Base-by-base conservation (phyloP, 2,797 vertebrate species). In the Smutsia temminckii region DNA sequence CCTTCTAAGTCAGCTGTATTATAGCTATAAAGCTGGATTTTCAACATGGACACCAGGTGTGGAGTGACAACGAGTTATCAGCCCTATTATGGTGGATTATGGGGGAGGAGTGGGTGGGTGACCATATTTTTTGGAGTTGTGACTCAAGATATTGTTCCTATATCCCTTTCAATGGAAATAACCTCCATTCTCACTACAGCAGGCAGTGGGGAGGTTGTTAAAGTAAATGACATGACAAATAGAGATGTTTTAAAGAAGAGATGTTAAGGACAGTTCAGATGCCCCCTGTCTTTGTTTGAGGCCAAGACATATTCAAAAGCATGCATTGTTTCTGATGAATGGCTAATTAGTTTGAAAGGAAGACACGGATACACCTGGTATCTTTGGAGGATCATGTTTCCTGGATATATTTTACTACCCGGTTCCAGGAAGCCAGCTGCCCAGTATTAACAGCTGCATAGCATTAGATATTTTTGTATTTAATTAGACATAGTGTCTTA, bases 381-480 rank as follows among this genome's bases (percentile, higher is more conserved):
- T 94, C 51, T 84, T 74, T 89, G 8, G 53, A 49, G 18, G 18
- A 71, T 86, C 42, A 32, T 14, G 40, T 95, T 95, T 95, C 51
- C 81, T 88, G 72, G 32, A 51, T 75, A 16, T 66, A 66, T 85
- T 93, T 80, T 95, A 78, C 75, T 87, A 79, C 63, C 88, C 92
- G 32, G 23, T 79, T 95, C 57, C 63, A 86, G 95, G 91, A 96
- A 95, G 59, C 68, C 85, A 95, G 42, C 64, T 93, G 6, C 92
- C 75, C 77, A 42, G 63, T 89, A 37, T 77, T 95, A 59, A 85
- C 46, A 81, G 68, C 57, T 74, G 51, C 16, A 23, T n/a, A 42
- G 4, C 40, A 64, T 83, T n/a, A 61, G 77, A 55, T 71, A 83
- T 49, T 88, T 95, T 90, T 96, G 5, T 74, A 9, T 46, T 93